Percentiles rank a stretch among this genome's conserved stretches.
These are phyloP conservation scores for Taxidea taxus DNA, from an alignment of 2,113 vertebrate genomes.

Conservation along the genomic window DNA sequence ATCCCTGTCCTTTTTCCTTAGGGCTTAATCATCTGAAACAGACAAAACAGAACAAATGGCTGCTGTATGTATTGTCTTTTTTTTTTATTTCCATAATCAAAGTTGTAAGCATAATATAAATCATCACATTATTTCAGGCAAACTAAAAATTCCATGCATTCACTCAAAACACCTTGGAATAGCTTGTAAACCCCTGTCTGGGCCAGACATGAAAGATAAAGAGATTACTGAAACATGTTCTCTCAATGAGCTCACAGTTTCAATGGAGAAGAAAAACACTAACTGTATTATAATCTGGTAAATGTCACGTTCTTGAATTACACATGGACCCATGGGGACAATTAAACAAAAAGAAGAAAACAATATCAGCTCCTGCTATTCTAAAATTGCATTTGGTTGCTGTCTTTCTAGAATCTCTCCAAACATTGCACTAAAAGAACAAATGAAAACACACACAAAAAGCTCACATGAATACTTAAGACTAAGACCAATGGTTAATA, in stretches of 20 bases:
- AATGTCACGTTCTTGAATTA: neutral
- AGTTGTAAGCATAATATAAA: neutral
- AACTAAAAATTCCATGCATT: neutral
- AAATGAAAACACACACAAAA: neutral
- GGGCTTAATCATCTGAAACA: neutral
- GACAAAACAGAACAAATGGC: neutral
- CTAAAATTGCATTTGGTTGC: neutral
- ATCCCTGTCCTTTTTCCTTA: neutral
- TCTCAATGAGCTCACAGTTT: neutral
- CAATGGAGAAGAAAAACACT: neutral
- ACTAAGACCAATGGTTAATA: neutral
- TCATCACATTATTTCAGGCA: neutral
- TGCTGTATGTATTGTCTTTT: neutral
- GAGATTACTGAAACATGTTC: neutral
- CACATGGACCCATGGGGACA: neutral
- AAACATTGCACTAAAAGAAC: neutral
- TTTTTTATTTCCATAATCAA: neutral
- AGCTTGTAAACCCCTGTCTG: neutral
- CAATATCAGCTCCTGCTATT: neutral
- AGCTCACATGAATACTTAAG: neutral
- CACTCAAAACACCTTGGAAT: neutral
- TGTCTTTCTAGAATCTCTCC: neutral
- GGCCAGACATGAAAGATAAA: neutral
- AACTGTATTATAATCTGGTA: neutral
- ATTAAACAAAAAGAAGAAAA: neutral